Percentiles rank a stretch among this genome's conserved stretches.
Conservation (phyloP, 2,797 vertebrate species). For the Myoxocephalus aenaeus region DNA sequence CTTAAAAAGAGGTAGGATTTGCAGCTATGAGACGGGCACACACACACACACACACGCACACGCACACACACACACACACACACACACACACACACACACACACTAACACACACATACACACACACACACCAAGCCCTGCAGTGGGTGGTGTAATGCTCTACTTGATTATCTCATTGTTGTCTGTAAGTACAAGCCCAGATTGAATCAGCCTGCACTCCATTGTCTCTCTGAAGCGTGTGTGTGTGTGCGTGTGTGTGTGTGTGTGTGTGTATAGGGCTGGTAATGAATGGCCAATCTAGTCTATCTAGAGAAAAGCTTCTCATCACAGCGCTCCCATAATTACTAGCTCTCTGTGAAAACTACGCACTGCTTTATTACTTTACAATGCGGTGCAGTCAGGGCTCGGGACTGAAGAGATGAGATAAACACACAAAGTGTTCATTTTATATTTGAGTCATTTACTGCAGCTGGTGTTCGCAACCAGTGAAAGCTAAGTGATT, state of each 20-base stretch:
- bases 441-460: slow-evolving; percentile 66
- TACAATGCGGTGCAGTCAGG: slow-evolving; percentile 64
- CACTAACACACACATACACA: slow-evolving; percentile 56
- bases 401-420: slow-evolving; percentile 44
- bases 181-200: slow-evolving; percentile 99
- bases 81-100: slow-evolving; percentile 55
- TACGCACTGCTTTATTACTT: slow-evolving; percentile 90
- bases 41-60: slow-evolving; percentile 31
- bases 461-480: slow-evolving; percentile 43
- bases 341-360: slow-evolving; percentile 92
- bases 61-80: slow-evolving; percentile 41
- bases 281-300: slow-evolving; percentile 99
- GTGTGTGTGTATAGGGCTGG: slow-evolving; percentile 83
- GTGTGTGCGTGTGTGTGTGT: slow-evolving; percentile 68
- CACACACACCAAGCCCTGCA: slow-evolving; percentile 68
- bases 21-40: slow-evolving; percentile 5
- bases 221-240: slow-evolving; percentile 91
- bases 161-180: slow-evolving; percentile 99
- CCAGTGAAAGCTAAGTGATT: slow-evolving; percentile 34
- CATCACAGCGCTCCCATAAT: slow-evolving; percentile 96
- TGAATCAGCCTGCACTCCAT: slow-evolving; percentile 96
- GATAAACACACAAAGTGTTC: slow-evolving; percentile 57
- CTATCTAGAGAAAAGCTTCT: slow-evolving; percentile 95
- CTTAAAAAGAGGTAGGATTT: background rate
- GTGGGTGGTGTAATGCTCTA: slow-evolving; percentile 93